phyloP scores from a whole-genome alignment of 1,140 invertebrate genomes.

The Venustaconcha ellipsiformis region DNA sequence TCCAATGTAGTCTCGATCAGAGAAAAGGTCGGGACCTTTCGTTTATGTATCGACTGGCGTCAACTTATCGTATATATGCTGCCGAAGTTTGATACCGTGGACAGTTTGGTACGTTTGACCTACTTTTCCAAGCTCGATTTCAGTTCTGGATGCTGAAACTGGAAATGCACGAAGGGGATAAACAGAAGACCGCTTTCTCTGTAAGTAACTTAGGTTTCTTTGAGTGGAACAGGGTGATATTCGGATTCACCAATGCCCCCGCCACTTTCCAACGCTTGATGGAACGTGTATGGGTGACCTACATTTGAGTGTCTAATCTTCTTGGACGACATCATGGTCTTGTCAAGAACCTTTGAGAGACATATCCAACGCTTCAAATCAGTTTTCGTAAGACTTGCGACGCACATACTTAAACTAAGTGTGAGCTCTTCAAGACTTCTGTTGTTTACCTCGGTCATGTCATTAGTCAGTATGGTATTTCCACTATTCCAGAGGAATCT shows the following conservation, averaged over 20 bases:
- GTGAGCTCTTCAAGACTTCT: slow-evolving; percentile 60
- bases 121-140: slow-evolving; percentile 54
- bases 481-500: slow-evolving; percentile 49
- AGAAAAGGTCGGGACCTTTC: slow-evolving; percentile 9
- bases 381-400: slow-evolving; percentile 25
- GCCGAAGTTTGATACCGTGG: slow-evolving; percentile 12
- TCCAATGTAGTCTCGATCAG: slow-evolving; percentile 15
- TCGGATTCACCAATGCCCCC: background rate
- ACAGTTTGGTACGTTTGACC: slow-evolving; percentile 46
- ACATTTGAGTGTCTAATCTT: background rate
- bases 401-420: slow-evolving; percentile 37
- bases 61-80: slow-evolving; percentile 5
- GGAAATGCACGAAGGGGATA: background rate
- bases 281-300: no score
- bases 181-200: slow-evolving; percentile 3
- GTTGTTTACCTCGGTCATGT: slow-evolving; percentile 34
- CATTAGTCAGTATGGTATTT: slow-evolving; percentile 30
- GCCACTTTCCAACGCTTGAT: no score
- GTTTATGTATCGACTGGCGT: slow-evolving; percentile 18
- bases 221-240: background rate
- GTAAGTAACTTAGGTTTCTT: slow-evolving; percentile 4
- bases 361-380: slow-evolving; percentile 27
- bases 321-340: slow-evolving; percentile 34
- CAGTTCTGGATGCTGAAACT: slow-evolving; percentile 63
- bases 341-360: slow-evolving; percentile 24